Evolutionary conservation across 2,888 invertebrate species (phyloP), one percentile per base, ranked within the genome.

Genomic region (Myopa tessellatipennis): DNA sequence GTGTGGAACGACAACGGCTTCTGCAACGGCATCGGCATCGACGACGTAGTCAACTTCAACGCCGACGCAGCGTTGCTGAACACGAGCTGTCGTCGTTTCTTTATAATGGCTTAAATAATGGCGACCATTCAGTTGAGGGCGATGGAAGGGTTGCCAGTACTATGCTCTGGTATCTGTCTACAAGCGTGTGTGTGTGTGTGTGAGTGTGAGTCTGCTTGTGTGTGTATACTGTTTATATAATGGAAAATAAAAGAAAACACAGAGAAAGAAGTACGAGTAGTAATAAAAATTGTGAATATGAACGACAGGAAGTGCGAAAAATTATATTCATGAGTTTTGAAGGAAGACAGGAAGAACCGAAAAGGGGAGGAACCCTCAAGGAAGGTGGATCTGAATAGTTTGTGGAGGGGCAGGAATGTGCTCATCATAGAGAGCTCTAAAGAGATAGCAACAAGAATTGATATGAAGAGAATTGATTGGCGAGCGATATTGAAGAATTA

Each of bases 291-390:
- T 67, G 68, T 45, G 65, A 74, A 74, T 74, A 65, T 67, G 74
- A 65, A 73, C 63, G 65, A 65, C 74, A 74, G 74, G 74, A 74
- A 74, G 67, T 67, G 68, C 74, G 74, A 74, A 67, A 74, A 68
- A 74, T 74, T 36, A 45, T 50, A 60, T 75, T 75, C 60, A 65
- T 60, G 69, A 60, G 60, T 40, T 63, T 74, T 12, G 67, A 36
- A n/a, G 45, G 69, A 4, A 6, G 40, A 18, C 5, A 34, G 38
- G 55, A 58, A 58, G 4, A 14, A 14, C 0, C 4, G 2, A 6
- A 45, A 16, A 14, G 10, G 4, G 16, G 14, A 60, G 4, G 34
- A 6, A 60, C 12, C 14, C 4, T 40, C 12, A 65, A 52, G 52
- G n/a, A 65, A 10, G 8, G 18, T 34, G 61, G 40, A 45, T 73